Evolutionary conservation across 1,140 invertebrate genomes (phyloP).

Genomic region (Zaprionus davidi): DNA sequence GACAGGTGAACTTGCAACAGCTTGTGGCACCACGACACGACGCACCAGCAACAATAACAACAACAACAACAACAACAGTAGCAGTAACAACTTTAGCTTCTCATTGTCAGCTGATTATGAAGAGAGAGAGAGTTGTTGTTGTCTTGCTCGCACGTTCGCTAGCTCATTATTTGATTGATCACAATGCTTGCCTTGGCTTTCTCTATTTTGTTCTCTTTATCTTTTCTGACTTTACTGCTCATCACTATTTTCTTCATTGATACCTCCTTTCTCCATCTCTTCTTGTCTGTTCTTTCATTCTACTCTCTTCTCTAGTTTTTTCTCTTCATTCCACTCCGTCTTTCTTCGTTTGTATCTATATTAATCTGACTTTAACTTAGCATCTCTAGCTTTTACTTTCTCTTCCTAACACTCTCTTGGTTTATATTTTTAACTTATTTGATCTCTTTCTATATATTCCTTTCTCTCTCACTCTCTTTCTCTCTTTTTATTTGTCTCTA

Average conservation of each 20-base stretch:
- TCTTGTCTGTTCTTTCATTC: no score
- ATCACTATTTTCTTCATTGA: no score
- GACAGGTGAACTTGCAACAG: conserved; percentile 7
- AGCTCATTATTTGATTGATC: no score
- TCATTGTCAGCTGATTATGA: conserved; percentile 7
- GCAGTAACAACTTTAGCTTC: neutral
- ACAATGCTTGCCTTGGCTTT: no score
- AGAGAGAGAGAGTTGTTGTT: neutral
- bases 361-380: no score
- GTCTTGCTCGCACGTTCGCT: neutral
- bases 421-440: no score
- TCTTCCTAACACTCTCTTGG: no score
- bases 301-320: neutral
- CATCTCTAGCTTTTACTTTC: no score
- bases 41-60: neutral
- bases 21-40: neutral
- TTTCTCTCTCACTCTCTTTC: neutral
- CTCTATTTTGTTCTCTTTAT: no score
- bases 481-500: neutral
- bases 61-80: neutral
- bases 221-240: no score
- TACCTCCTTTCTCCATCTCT: no score
- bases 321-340: neutral
- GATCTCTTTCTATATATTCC: no score
- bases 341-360: neutral